Percentiles rank a stretch among this genome's conserved stretches.
These are phyloP conservation scores for Slavum lentiscoides DNA, from an alignment of 2,888 invertebrate species.

Conservation along the genomic window DNA sequence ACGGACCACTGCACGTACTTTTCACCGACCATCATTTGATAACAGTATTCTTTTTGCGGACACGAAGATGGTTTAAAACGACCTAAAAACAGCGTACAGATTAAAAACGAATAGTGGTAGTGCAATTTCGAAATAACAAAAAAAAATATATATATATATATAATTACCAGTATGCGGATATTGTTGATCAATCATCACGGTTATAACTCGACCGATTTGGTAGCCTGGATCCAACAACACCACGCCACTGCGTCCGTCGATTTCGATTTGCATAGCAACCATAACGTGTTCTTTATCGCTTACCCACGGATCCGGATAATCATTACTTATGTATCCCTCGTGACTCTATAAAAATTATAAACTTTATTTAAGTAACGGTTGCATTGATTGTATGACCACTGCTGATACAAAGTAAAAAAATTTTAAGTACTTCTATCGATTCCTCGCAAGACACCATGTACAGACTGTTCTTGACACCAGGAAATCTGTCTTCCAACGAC, in stretches of 20 bases:
- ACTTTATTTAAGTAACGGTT: slow-evolving; percentile 57
- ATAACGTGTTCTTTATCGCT: slow-evolving; percentile 87
- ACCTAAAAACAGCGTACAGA: slow-evolving; percentile 62
- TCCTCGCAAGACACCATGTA: slow-evolving; percentile 88
- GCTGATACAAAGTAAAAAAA: no score
- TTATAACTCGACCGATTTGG: slow-evolving; percentile 82
- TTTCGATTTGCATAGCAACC: slow-evolving; percentile 73
- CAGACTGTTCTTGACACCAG: slow-evolving; percentile 68
- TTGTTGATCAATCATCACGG: slow-evolving; percentile 81
- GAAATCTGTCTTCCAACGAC: slow-evolving; percentile 64
- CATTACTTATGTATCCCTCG: slow-evolving; percentile 55
- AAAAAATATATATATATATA: no score
- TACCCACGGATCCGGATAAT: slow-evolving; percentile 60
- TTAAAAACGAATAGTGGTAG: slow-evolving; percentile 2
- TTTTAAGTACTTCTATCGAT: slow-evolving; percentile 60
- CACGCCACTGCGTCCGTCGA: slow-evolving; percentile 75
- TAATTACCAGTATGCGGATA: slow-evolving; percentile 81
- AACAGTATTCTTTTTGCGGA: slow-evolving; percentile 47
- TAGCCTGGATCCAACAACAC: slow-evolving; percentile 89
- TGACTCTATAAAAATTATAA: slow-evolving; percentile 39
- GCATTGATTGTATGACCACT: no score
- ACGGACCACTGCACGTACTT: slow-evolving; percentile 58
- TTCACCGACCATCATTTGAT: slow-evolving; percentile 46
- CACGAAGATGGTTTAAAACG: slow-evolving; percentile 76
- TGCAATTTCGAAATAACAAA: slow-evolving; percentile 9